Percentiles rank a stretch among this genome's conserved stretches.
These are phyloP conservation scores for Gandaritis pyraliata DNA, from an alignment of 2,888 invertebrate genomes.

Conservation along the genomic window DNA sequence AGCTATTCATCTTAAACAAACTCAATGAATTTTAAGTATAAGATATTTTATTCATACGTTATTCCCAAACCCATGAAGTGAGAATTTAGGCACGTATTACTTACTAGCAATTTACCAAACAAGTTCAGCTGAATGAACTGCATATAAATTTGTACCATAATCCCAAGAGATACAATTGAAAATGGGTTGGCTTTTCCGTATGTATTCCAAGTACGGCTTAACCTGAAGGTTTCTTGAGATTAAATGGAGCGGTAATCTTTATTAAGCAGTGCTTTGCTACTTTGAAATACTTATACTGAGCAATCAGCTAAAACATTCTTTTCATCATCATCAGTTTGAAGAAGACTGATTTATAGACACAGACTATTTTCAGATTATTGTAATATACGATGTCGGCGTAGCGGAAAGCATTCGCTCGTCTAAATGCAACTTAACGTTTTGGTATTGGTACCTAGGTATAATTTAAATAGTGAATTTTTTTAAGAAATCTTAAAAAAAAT, in stretches of 20 bases:
- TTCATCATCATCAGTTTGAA: neutral
- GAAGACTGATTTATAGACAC: too few relatives aligned
- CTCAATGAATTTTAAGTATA: too few relatives aligned
- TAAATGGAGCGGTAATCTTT: constrained; percentile 26
- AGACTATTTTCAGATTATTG: too few relatives aligned
- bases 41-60: too few relatives aligned
- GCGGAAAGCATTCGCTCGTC: too few relatives aligned
- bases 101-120: constrained; percentile 15
- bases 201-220: constrained; percentile 23
- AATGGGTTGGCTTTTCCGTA: neutral
- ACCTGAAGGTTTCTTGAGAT: constrained; percentile 29
- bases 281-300: constrained; percentile 16
- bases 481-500: too few relatives aligned
- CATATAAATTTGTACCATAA: constrained; percentile 6
- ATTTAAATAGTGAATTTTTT: too few relatives aligned
- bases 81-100: constrained; percentile 3
- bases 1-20: too few relatives aligned
- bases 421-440: too few relatives aligned
- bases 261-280: constrained; percentile 14
- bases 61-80: constrained; percentile 8
- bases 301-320: constrained; percentile 3
- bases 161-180: constrained; percentile 2
- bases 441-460: too few relatives aligned
- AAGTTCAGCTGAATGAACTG: constrained; percentile 8
- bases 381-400: too few relatives aligned